Base-by-base conservation (phyloP, 2,888 invertebrate species). In the Elmis aenea region DNA sequence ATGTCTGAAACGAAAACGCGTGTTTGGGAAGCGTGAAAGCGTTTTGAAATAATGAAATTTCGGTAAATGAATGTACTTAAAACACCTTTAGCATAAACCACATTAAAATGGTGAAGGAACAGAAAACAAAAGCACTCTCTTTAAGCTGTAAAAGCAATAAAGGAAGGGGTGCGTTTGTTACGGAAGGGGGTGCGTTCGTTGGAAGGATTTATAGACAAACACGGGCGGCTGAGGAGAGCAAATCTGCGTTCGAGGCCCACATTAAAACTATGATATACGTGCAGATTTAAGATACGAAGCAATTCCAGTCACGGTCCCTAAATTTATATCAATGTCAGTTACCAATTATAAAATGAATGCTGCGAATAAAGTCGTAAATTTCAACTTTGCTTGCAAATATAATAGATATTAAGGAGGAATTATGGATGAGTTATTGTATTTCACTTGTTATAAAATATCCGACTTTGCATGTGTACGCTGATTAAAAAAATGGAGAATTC, bases 301-400 rank as follows among this genome's bases (percentile, higher is more conserved):
- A 62, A 64, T 66, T 68, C 64, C 61, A 66, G 65, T 64, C 65
- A 65, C 65, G 64, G 63, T 60, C 62, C 63, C 64, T 62, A 65
- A 68, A 68, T 67, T 67, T 67, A 68, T 67, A 66, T 67, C 67
- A 66, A 64, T 62, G 68, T 68, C 68, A 68, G 55, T 64, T 65
- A 62, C 65, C 68, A 67, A 67, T 68, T 68, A 66, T 62, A 66
- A 64, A 66, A 61, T 64, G 65, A 66, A 64, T 56, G 58, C 57
- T 43, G 45, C 40, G 55, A 56, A 57, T 55, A 56, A 55, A 55
- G 56, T 57, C 60, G 61, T 66, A 66, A 67, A 67, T 66, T 65
- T 62, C 52, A 61, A 64, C 62, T 65, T 61, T 62, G 61, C 63
- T 64, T 63, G 61, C 61, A 50, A 58, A 59, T 58, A 55, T 63